Evolutionary conservation across 2,113 vertebrate genomes (phyloP).

Genomic region (Megaleporinus macrocephalus): DNA sequence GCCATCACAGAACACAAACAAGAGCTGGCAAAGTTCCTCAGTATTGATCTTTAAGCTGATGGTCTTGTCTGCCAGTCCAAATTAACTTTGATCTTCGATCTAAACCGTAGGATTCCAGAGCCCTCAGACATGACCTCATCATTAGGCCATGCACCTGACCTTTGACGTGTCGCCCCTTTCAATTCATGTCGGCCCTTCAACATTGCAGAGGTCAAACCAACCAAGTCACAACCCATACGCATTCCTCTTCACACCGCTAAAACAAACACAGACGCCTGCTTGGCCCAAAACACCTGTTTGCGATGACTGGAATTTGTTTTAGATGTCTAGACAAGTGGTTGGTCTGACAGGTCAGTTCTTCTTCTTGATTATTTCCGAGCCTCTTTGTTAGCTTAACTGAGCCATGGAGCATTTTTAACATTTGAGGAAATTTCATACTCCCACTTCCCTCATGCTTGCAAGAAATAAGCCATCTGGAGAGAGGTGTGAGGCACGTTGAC

Average conservation of each 20-base stretch:
- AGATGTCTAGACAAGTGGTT: background rate
- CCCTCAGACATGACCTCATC: constrained; percentile 46
- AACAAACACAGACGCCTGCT: constrained; percentile 23
- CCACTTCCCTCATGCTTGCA: background rate
- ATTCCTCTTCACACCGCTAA: constrained; percentile 27
- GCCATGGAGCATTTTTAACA: background rate
- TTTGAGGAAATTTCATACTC: constrained; percentile 27
- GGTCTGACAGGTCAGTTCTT: constrained; percentile 9
- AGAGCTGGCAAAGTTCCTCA: background rate
- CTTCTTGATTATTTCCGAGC: background rate
- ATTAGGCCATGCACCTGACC: constrained; percentile 42
- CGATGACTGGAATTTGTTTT: constrained; percentile 18
- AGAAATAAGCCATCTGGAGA: constrained; percentile 44
- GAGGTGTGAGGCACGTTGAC: constrained; percentile 2
- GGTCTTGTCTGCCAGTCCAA: constrained; percentile 6
- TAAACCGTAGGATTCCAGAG: constrained; percentile 15
- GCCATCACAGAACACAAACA: constrained; percentile 34
- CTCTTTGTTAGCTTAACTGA: constrained; percentile 5
- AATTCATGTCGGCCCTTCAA: constrained; percentile 15
- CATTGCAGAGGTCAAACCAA: constrained; percentile 11
- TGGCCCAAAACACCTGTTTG: constrained; percentile 40
- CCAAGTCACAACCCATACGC: background rate
- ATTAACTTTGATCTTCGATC: constrained; percentile 33
- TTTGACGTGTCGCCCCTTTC: constrained; percentile 30
- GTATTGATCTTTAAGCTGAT: constrained; percentile 31